These are phyloP conservation scores for Stomatorhinus ivindoensis DNA, from an alignment of 2,113 vertebrate species.

Conservation along the genomic window DNA sequence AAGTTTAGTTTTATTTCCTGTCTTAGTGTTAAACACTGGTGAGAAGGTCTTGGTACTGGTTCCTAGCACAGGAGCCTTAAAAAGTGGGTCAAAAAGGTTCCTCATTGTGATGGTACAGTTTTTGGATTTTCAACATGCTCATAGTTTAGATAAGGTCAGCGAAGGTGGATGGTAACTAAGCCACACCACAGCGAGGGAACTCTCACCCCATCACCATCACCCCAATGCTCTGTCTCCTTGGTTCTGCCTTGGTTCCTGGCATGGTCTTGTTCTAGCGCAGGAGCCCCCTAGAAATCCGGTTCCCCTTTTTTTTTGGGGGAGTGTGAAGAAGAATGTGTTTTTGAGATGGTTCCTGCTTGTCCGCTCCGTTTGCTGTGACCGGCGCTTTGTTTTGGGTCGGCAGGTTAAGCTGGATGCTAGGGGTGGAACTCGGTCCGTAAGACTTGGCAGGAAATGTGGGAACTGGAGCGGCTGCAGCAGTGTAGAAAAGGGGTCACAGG, in stretches of 20 bases:
- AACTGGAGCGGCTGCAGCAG: conserved; percentile 23
- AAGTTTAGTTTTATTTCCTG: not conserved
- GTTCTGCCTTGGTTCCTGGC: not conserved
- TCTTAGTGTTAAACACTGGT: not conserved
- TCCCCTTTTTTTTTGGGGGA: not conserved
- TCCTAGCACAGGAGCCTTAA: not conserved
- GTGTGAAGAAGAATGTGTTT: not conserved
- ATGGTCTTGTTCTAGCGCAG: conserved; percentile 4
- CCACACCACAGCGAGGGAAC: not conserved
- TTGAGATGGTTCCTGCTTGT: not conserved
- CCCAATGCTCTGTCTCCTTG: not conserved
- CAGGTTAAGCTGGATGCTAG: conserved; percentile 14
- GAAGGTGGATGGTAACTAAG: not conserved
- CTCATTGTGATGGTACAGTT: not conserved
- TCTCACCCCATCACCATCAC: no score
- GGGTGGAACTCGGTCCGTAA: not conserved
- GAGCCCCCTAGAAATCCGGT: not conserved
- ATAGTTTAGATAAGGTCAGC: not conserved
- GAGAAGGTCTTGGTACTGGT: not conserved
- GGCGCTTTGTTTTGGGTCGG: not conserved
- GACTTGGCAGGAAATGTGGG: conserved; percentile 29
- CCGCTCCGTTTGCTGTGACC: not conserved
- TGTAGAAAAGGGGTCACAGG: conserved; percentile 22
- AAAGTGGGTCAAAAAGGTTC: not conserved
- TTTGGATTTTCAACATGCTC: not conserved